Base-by-base conservation (phyloP, 1,140 invertebrate genomes). In the Drosophila tropicalis region DNA sequence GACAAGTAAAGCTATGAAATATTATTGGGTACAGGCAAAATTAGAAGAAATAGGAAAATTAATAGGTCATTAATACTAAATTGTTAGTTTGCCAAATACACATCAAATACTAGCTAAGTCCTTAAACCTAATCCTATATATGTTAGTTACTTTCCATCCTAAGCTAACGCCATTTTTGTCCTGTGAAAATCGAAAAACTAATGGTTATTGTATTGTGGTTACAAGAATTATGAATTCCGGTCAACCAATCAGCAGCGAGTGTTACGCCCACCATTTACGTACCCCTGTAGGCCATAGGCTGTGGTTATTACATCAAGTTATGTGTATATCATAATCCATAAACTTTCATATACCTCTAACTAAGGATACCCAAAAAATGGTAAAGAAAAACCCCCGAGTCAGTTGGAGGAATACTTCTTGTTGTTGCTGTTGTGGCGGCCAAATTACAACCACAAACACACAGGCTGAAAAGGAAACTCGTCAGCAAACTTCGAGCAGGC, bases 391-490 rank as follows among this genome's bases (percentile, higher is more conserved):
- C 64, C 54, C 41, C 39, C 44, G 19, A 57, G 19, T 51, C 63
- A 22, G 6, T 40, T 29, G 5, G 29, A 19, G 12, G 19, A 36
- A 5, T 29, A 29, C 5, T 29, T 1, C 5, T 29, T 29, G 55
- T 25, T n/a, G 57, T 51, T 62, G 54, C 32, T 63, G 76, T 62
- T 67, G 57, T 66, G 55, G 67, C 64, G 83, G 72, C 70, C 76
- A 78, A 87, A 87, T 87, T 87, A 89, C 84, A 80, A 87, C 83
- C 83, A 83, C 83, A 87, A 76, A 81, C 76, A 87, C 54, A 74
- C 25, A 62, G 36, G 40, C 65, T 19, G 61, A 60, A 62, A 62
- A 70, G 47, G 41, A 67, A 70, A 71, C 36, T 65, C 61, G 56
- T 71, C 41, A 67, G 74, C 63, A 64, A 70, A 63, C 65, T 61